Evolutionary conservation across 2,113 vertebrate species (phyloP).

Genomic region (Trematomus loennbergii): DNA sequence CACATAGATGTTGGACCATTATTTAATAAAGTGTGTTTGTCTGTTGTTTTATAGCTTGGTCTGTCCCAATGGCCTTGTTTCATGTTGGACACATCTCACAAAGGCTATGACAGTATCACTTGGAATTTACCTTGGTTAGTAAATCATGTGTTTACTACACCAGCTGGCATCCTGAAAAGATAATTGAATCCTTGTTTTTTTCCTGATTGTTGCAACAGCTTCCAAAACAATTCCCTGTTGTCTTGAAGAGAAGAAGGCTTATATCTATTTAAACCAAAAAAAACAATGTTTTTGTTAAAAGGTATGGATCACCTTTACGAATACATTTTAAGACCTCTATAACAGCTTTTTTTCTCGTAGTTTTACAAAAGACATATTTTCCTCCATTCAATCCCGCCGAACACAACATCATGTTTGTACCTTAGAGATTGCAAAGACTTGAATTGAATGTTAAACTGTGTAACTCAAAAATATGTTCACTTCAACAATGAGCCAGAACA

Average conservation of each 20-base stretch:
- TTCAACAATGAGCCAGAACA: too few relatives aligned
- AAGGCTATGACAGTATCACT: not conserved
- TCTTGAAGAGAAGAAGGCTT: too few relatives aligned
- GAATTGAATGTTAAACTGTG: too few relatives aligned
- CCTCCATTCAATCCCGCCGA: too few relatives aligned
- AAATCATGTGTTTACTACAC: not conserved
- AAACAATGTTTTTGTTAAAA: too few relatives aligned
- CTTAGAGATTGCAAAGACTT: too few relatives aligned
- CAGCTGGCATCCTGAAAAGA: not conserved
- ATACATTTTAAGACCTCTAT: not conserved
- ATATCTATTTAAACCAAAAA: too few relatives aligned
- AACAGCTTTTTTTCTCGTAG: too few relatives aligned
- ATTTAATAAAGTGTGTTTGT: conserved; percentile 2
- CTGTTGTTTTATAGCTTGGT: not conserved
- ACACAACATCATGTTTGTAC: too few relatives aligned
- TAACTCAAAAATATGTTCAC: too few relatives aligned
- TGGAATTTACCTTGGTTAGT: not conserved
- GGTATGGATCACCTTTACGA: not conserved
- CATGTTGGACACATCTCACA: not conserved
- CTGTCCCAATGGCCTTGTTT: not conserved
- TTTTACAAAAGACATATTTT: too few relatives aligned
- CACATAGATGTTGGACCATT: not conserved
- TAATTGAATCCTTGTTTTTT: not conserved
- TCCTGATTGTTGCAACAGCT: not conserved
- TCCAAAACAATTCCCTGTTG: not conserved